These are phyloP conservation scores for Syrmaticus mikado DNA, from an alignment of 2,113 vertebrate species.

Conservation along the genomic window DNA sequence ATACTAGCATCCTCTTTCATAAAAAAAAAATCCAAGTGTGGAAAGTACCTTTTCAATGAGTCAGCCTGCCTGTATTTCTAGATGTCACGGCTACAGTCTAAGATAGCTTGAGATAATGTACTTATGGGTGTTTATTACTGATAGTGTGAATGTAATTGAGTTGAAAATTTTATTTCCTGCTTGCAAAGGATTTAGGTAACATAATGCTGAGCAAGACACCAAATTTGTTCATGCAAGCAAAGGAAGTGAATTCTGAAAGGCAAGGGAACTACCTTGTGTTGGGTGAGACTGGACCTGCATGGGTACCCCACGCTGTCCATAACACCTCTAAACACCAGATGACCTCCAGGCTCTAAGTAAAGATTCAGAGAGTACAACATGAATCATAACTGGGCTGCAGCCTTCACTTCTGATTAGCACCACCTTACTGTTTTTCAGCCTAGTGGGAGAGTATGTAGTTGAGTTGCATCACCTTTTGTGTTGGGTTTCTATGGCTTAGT, in stretches of 20 bases:
- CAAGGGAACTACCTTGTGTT: neutral
- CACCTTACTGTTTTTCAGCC: neutral
- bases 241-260: neutral
- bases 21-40: neutral
- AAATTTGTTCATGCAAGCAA: neutral
- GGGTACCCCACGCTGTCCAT: neutral
- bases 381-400: neutral
- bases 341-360: neutral
- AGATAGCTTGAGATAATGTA: neutral
- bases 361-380: neutral
- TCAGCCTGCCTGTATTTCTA: neutral
- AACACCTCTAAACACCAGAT: neutral
- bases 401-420: neutral
- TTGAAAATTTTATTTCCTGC: neutral
- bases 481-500: neutral
- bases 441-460: neutral
- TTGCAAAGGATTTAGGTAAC: neutral
- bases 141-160: neutral
- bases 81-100: neutral
- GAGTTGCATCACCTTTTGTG: neutral
- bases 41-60: neutral
- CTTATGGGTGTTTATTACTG: neutral
- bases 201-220: neutral
- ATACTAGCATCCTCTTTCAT: neutral
- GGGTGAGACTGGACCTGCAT: neutral